Evolutionary conservation across 2,888 invertebrate species (phyloP), one percentile per base, ranked within the genome.

Genomic region (Torymus texanus): DNA sequence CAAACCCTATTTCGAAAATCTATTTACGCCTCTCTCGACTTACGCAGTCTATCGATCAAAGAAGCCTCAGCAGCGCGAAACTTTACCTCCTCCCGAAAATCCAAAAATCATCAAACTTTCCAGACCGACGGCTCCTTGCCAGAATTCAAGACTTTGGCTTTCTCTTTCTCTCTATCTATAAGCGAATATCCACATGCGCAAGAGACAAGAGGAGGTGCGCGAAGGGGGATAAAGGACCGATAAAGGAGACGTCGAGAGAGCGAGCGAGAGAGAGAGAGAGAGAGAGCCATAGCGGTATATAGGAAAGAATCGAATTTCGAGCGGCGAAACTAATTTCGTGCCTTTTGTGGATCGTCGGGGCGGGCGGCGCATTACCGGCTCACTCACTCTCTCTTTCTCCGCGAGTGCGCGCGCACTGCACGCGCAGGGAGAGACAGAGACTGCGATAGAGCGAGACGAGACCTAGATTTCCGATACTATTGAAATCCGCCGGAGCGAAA

Each of bases 401-500:
- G 21, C n/a, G n/a, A n/a, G n/a, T n/a, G n/a, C n/a, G n/a, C n/a
- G n/a, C 62, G 16, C 41, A 55, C n/a, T 8, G 70, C 18, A 58
- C 10, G 10, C 16, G 14, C 3, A 72, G 53, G 53, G 55, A 80
- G 82, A 83, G 82, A 75, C 81, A 79, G 83, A 81, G 83, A 76
- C 82, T 73, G 76, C 59, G 81, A 80, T 80, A 80, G 51, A 66
- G n/a, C n/a, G 24, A 51, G 55, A 68, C 83, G 83, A 85, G 84
- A 82, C 84, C 85, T 85, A 86, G 87, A 87, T 87, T 88, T 86
- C 87, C 88, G 88, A 89, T 88, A 88, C 85, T 85, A 89, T 89
- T 89, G 88, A 89, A 88, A 89, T 88, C 84, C 87, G 83, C 79
- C 86, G 87, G 84, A 88, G 88, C 88, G 89, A 88, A 89, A 89